A percentile compares a stretch with the other conserved stretches of the same genome.
Conservation (phyloP, 2,888 invertebrate species). For the Onthophagus sagittarius region DNA sequence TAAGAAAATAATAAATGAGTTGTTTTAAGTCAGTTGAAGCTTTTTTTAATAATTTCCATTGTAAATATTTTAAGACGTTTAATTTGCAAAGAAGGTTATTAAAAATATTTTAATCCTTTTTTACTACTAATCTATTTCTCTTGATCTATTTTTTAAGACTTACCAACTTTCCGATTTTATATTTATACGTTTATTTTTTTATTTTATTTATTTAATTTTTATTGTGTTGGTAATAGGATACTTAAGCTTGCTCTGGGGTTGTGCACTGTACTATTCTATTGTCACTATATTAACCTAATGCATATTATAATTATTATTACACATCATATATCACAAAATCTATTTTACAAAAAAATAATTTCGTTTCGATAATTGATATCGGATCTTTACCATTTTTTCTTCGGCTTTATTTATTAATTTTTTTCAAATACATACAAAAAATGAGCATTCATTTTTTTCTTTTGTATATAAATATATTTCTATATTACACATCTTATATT, state of each 20-base stretch:
- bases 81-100: too few species aligned
- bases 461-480: neutral
- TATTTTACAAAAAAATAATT: neutral
- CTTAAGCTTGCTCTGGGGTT: slow-evolving; percentile 40
- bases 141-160: slow-evolving; percentile 7
- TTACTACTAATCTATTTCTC: slow-evolving; percentile 6
- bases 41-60: too few species aligned
- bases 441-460: neutral
- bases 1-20: too few species aligned
- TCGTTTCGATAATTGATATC: too few species aligned
- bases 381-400: too few species aligned
- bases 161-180: slow-evolving; percentile 1
- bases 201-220: slow-evolving; percentile 8
- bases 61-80: too few species aligned
- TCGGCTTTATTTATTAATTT: neutral
- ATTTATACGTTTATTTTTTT: slow-evolving; percentile 8
- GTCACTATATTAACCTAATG: slow-evolving; percentile 32
- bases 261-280: slow-evolving; percentile 49
- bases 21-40: too few species aligned
- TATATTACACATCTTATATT: neutral
- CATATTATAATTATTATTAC: slow-evolving; percentile 1
- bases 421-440: neutral
- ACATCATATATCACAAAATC: neutral
- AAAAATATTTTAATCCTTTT: neutral
- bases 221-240: slow-evolving; percentile 22